phyloP scores from a whole-genome alignment of 1,140 invertebrate genomes.

The Drosophila parabipectinata region DNA sequence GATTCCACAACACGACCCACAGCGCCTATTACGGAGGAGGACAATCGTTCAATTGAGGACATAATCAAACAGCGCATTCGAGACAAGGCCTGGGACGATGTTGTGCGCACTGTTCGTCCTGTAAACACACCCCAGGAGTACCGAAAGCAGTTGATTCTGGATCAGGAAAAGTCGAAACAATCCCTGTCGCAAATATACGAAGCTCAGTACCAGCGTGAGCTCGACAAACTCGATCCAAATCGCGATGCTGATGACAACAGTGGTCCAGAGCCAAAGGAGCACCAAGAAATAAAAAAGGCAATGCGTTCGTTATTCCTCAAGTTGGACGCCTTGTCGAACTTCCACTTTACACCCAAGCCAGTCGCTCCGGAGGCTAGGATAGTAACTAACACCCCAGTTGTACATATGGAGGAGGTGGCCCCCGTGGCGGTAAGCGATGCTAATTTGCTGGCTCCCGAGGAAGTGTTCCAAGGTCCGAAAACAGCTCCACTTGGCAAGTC shows the following conservation, averaged over 20 bases:
- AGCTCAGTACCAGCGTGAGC: conserved; percentile 94
- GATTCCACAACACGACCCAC: conserved; percentile 93
- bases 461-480: conserved; percentile 92
- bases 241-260: conserved; percentile 85
- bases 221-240: conserved; percentile 88
- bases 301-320: conserved; percentile 94
- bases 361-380: conserved; percentile 95
- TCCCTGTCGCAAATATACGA: conserved; percentile 98
- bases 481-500: conserved; percentile 91
- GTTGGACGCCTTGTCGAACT: conserved; percentile 96
- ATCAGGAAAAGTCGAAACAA: conserved; percentile 98
- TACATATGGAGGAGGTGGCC: conserved; percentile 98
- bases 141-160: conserved; percentile 94
- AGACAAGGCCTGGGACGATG: conserved; percentile 98
- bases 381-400: conserved; percentile 95
- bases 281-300: conserved; percentile 90
- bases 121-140: conserved; percentile 93
- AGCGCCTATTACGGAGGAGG: conserved; percentile 96
- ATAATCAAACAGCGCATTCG: conserved; percentile 96
- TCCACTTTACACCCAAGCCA: conserved; percentile 96
- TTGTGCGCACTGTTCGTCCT: conserved; percentile 94
- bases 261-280: conserved; percentile 89
- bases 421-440: conserved; percentile 94
- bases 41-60: conserved; percentile 94
- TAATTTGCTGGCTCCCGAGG: conserved; percentile 95